A percentile compares a stretch with the other conserved stretches of the same genome.
phyloP scores from a whole-genome alignment of 1,140 invertebrate genomes.

The Homalodisca vitripennis region DNA sequence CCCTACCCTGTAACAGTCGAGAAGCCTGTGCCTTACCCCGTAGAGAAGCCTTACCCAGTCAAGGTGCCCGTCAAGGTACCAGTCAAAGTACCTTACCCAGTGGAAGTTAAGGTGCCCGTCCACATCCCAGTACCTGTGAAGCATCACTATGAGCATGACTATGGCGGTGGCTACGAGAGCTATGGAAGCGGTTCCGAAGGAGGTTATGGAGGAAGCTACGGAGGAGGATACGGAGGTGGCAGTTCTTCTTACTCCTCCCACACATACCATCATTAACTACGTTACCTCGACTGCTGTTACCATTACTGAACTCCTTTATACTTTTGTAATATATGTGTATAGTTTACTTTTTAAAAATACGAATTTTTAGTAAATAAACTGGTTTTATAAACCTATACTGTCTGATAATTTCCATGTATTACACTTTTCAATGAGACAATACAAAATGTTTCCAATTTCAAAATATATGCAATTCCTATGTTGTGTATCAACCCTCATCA shows the following conservation, averaged over 20 bases:
- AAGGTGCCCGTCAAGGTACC: slow-evolving; percentile 55
- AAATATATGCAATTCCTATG: too few species aligned
- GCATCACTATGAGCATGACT: slow-evolving; percentile 48
- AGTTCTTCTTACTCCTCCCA: slow-evolving; percentile 19
- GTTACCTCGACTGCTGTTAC: background rate
- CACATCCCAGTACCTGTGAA: slow-evolving; percentile 56
- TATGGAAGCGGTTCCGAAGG: slow-evolving; percentile 43
- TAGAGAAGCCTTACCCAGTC: slow-evolving; percentile 58
- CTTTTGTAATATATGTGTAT: too few species aligned
- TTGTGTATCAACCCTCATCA: too few species aligned
- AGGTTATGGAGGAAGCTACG: slow-evolving; percentile 39
- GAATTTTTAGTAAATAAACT: slow-evolving; percentile 19
- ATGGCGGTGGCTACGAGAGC: slow-evolving; percentile 33
- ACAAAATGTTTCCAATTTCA: too few species aligned
- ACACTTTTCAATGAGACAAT: too few species aligned
- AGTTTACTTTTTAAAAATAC: slow-evolving; percentile 2
- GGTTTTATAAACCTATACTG: background rate
- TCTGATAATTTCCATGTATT: too few species aligned
- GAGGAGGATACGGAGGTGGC: slow-evolving; percentile 41
- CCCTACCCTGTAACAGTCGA: slow-evolving; percentile 58
- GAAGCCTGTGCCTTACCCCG: slow-evolving; percentile 77
- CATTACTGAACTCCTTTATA: too few species aligned
- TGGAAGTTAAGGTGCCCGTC: slow-evolving; percentile 52
- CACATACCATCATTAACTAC: background rate
- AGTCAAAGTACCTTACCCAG: slow-evolving; percentile 49